Evolutionary conservation across 2,888 invertebrate genomes (phyloP).

Genomic region (Rhabditoides inermis): DNA sequence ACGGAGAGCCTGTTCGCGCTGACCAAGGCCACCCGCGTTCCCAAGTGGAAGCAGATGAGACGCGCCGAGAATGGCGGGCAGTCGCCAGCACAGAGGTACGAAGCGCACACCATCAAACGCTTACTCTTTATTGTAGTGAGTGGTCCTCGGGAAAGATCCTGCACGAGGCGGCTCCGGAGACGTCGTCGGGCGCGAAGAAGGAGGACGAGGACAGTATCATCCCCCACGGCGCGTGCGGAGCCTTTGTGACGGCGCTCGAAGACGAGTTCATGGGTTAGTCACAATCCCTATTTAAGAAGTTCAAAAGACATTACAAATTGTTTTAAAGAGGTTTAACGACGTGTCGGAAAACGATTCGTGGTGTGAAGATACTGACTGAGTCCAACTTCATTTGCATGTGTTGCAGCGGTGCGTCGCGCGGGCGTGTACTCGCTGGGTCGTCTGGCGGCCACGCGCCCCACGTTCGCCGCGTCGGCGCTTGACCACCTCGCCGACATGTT

Average conservation of each 20-base stretch:
- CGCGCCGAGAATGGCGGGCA: too few relatives aligned
- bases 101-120: too few relatives aligned
- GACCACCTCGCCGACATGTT: slow-evolving; percentile 99
- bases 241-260: slow-evolving; percentile 92
- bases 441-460: slow-evolving; percentile 72
- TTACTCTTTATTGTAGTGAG: slow-evolving; percentile 61
- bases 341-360: too few relatives aligned
- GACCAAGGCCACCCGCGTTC: too few relatives aligned
- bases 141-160: slow-evolving; percentile 86
- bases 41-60: too few relatives aligned
- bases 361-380: too few relatives aligned
- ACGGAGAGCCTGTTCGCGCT: background rate
- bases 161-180: slow-evolving; percentile 74
- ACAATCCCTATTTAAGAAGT: too few relatives aligned
- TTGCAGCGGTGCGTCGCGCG: slow-evolving; percentile 78
- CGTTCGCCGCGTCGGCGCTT: slow-evolving; percentile 68
- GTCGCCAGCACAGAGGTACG: too few relatives aligned
- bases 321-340: too few relatives aligned
- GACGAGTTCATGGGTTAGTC: slow-evolving; percentile 78
- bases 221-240: slow-evolving; percentile 89
- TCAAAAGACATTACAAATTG: too few relatives aligned
- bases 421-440: slow-evolving; percentile 85
- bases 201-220: slow-evolving; percentile 71
- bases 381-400: background rate
- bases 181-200: slow-evolving; percentile 59